Conservation (phyloP, 2,113 vertebrate species). For the Crotophaga sulcirostris region DNA sequence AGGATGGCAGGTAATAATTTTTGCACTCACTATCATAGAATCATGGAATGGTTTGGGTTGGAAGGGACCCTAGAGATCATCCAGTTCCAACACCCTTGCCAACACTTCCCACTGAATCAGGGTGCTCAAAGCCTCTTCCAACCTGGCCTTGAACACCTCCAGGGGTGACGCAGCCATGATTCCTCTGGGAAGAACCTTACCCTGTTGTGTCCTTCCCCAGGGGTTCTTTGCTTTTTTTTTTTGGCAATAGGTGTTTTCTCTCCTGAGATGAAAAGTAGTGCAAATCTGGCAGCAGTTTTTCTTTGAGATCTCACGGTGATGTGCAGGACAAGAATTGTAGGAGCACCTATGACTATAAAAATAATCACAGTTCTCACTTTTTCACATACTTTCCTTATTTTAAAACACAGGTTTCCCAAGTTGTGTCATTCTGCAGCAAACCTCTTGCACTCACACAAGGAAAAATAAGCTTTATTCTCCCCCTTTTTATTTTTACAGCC, state of each 20-base stretch:
- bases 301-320: rapidly evolving
- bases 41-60: too few species aligned
- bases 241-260: background rate
- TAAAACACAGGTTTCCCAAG: background rate
- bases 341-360: rapidly evolving
- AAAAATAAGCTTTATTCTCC: background rate
- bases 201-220: rapidly evolving
- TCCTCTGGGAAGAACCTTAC: too few species aligned
- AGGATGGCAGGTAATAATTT: rapidly evolving
- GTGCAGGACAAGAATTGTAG: background rate
- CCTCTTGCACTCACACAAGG: background rate
- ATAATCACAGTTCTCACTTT: background rate
- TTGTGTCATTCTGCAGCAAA: rapidly evolving
- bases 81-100: too few species aligned
- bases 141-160: too few species aligned
- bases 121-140: too few species aligned
- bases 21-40: too few species aligned
- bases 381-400: background rate
- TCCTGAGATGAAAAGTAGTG: background rate
- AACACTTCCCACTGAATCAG: too few species aligned
- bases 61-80: too few species aligned
- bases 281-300: background rate
- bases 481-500: too few species aligned
- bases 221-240: background rate
- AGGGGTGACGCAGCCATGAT: too few species aligned